Evolutionary conservation across 1,140 invertebrate genomes (phyloP).

Genomic region (Olivierus martensii): DNA sequence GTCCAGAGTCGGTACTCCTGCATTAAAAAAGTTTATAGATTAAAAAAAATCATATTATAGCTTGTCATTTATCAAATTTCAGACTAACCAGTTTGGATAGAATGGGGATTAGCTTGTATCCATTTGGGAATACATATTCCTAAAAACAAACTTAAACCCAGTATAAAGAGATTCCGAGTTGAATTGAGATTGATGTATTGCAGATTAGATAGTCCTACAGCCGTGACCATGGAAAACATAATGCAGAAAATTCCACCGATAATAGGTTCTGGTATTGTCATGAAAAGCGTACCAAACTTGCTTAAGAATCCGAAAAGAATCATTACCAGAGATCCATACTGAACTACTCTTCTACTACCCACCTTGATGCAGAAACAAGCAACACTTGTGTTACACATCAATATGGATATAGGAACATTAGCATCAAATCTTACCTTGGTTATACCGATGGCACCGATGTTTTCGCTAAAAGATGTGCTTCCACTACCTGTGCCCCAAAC

Average conservation of each 20-base stretch:
- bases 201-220: slow-evolving; percentile 63
- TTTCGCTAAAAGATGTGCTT: slow-evolving; percentile 70
- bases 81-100: slow-evolving; percentile 5
- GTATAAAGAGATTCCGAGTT: slow-evolving; percentile 62
- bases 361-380: not conserved
- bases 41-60: too few relatives aligned
- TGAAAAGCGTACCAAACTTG: slow-evolving; percentile 69
- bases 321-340: slow-evolving; percentile 46
- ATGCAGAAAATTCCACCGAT: slow-evolving; percentile 73
- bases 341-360: slow-evolving; percentile 3
- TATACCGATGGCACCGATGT: slow-evolving; percentile 70
- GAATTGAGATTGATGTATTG: slow-evolving; percentile 69
- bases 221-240: slow-evolving; percentile 71
- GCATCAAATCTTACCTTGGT: slow-evolving; percentile 31
- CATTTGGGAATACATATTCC: slow-evolving; percentile 60
- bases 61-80: too few relatives aligned
- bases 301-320: slow-evolving; percentile 60
- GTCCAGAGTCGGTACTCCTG: not conserved
- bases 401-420: too few relatives aligned
- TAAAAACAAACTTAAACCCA: slow-evolving; percentile 73
- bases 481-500: slow-evolving; percentile 67
- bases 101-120: slow-evolving; percentile 47
- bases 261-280: slow-evolving; percentile 73
- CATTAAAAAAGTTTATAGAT: not conserved
- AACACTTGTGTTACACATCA: too few relatives aligned